These are phyloP conservation scores for Notocelia uddmanniana DNA, from an alignment of 2,888 invertebrate species.

Conservation along the genomic window DNA sequence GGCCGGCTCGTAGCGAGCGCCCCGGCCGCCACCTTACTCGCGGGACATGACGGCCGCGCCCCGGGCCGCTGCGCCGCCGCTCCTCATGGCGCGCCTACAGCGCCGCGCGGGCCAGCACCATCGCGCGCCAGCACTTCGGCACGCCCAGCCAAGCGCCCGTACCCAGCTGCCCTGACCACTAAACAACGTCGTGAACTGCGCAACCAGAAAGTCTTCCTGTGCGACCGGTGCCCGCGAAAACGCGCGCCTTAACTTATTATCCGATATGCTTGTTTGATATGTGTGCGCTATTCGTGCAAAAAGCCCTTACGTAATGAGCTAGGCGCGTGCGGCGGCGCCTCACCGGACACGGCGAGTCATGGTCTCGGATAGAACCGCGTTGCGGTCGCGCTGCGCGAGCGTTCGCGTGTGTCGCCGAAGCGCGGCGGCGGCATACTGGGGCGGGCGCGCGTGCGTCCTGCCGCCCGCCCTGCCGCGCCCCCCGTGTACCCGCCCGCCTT, in stretches of 20 bases:
- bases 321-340: conserved; percentile 73
- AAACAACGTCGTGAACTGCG: conserved; percentile 53
- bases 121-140: conserved; percentile 60
- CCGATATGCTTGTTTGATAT: conserved; percentile 42
- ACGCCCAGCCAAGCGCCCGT: conserved; percentile 58
- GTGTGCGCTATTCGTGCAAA: conserved; percentile 53
- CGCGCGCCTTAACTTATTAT: conserved; percentile 33
- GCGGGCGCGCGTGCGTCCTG: conserved; percentile 68
- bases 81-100: conserved; percentile 62
- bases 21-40: conserved; percentile 72
- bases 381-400: conserved; percentile 63
- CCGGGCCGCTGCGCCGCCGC: conserved; percentile 57
- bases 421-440: conserved; percentile 75
- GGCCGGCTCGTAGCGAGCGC: conserved; percentile 71
- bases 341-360: conserved; percentile 78
- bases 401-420: conserved; percentile 68
- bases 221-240: conserved; percentile 56
- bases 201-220: conserved; percentile 57
- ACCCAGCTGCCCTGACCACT: conserved; percentile 53
- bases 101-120: conserved; percentile 54
- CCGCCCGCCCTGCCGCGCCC: conserved; percentile 57
- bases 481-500: conserved; percentile 53
- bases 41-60: conserved; percentile 60
- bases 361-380: conserved; percentile 72
- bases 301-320: conserved; percentile 74